These are phyloP conservation scores for Aleiodes sp. DNA, from an alignment of 1,140 invertebrate genomes.

Conservation along the genomic window DNA sequence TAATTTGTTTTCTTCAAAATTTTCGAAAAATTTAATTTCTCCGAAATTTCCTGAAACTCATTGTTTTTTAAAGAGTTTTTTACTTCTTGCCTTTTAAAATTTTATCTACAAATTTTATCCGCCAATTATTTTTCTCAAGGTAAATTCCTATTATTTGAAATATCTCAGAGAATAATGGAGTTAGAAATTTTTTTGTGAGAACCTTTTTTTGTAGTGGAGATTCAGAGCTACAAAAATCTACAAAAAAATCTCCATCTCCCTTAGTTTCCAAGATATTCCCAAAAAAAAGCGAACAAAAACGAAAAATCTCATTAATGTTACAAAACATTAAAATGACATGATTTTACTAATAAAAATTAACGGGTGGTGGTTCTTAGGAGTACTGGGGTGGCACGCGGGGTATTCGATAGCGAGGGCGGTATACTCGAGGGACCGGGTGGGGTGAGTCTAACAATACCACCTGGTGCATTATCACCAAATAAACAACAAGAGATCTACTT, in stretches of 20 bases:
- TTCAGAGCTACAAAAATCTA: no score
- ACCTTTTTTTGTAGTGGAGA: no score
- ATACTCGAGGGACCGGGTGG: conserved; percentile 87
- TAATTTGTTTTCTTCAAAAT: no score
- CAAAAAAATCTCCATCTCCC: not conserved
- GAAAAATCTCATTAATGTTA: not conserved
- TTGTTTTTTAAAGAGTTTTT: no score
- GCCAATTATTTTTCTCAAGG: no score
- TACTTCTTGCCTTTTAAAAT: not conserved
- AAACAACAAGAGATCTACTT: conserved; percentile 93
- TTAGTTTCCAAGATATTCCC: no score
- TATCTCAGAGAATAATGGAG: no score
- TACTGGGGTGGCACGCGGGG: conserved; percentile 70
- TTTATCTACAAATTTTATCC: not conserved
- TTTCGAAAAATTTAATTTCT: no score
- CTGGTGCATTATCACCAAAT: conserved; percentile 83
- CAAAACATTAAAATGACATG: conserved; percentile 7
- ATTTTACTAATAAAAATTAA: conserved; percentile 36
- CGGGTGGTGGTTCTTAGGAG: conserved; percentile 52
- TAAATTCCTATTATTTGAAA: no score
- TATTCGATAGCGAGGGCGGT: conserved; percentile 83
- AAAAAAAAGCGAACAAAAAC: no score
- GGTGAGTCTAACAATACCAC: conserved; percentile 87
- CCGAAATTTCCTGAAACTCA: not conserved
- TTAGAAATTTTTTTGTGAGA: no score